A percentile compares a stretch with the other conserved stretches of the same genome.
Evolutionary conservation across 2,797 vertebrate genomes (phyloP).

Genomic region (Sciurus carolinensis): DNA sequence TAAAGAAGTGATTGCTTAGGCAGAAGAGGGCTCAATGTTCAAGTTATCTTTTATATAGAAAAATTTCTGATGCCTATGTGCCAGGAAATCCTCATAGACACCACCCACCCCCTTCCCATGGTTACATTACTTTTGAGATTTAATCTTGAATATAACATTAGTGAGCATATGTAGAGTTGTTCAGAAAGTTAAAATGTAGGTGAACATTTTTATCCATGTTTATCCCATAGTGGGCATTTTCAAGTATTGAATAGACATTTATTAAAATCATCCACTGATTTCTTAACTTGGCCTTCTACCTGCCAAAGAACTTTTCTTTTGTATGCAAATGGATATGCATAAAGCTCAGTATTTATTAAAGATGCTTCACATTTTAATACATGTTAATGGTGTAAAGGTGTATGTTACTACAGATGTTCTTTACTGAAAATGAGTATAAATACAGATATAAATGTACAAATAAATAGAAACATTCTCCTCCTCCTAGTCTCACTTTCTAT

Average conservation of each 20-base stretch:
- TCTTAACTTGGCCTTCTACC: conserved; percentile 3
- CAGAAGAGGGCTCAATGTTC: neutral
- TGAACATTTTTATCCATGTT: neutral
- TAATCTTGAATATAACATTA: conserved; percentile 60
- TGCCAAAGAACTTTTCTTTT: conserved; percentile 59
- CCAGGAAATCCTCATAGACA: conserved; percentile 72
- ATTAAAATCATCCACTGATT: conserved; percentile 44
- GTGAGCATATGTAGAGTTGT: conserved; percentile 3
- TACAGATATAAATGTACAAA: neutral
- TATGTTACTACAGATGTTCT: neutral
- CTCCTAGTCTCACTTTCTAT: neutral
- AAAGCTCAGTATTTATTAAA: conserved; percentile 37
- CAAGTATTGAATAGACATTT: conserved; percentile 16
- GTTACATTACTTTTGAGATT: conserved; percentile 71
- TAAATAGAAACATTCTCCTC: neutral
- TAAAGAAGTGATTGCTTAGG: conserved; percentile 46
- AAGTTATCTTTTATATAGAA: neutral
- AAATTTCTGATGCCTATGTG: conserved; percentile 72
- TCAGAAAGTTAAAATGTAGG: conserved; percentile 67
- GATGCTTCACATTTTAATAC: neutral
- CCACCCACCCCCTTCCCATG: conserved; percentile 38
- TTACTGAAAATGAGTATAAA: neutral
- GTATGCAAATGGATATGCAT: conserved; percentile 10
- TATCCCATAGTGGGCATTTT: conserved; percentile 52
- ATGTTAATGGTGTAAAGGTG: neutral